phyloP scores from a whole-genome alignment of 1,140 invertebrate genomes.

The Drosophila paulistorum region DNA sequence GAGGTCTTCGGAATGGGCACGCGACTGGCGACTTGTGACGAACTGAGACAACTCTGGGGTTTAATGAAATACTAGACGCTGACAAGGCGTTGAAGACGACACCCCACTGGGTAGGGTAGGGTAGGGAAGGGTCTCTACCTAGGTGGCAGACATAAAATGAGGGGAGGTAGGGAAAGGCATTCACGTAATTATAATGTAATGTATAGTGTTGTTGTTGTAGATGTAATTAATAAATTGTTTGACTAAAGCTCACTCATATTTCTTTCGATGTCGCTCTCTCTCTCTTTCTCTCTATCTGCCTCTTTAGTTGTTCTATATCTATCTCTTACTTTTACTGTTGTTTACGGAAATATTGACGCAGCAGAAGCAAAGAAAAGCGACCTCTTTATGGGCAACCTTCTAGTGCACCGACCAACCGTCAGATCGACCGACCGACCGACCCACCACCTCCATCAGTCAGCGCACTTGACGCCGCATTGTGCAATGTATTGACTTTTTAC shows the following conservation, averaged over 20 bases:
- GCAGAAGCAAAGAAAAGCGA: constrained; percentile 67
- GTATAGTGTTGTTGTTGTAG: constrained; percentile 42
- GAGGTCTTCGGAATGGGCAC: constrained; percentile 58
- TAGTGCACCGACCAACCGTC: constrained; percentile 13
- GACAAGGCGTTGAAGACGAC: constrained; percentile 64
- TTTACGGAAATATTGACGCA: constrained; percentile 75
- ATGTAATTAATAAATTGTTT: constrained; percentile 48
- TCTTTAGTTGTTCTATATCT: neutral
- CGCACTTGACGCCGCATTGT: constrained; percentile 75
- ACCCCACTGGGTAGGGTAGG: constrained; percentile 39
- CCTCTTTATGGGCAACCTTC: constrained; percentile 67
- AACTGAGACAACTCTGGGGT: constrained; percentile 35
- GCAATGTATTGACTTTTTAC: constrained; percentile 80
- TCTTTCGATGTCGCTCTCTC: constrained; percentile 9
- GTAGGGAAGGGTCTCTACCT: neutral
- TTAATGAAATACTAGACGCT: constrained; percentile 78
- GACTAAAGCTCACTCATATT: constrained; percentile 7
- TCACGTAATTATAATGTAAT: constrained; percentile 73
- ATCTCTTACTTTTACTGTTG: constrained; percentile 31
- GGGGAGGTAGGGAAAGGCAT: neutral
- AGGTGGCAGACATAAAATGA: neutral
- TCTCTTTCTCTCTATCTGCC: constrained; percentile 17
- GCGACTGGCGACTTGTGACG: constrained; percentile 60
- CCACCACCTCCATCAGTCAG: neutral
- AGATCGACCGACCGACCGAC: neutral